Evolutionary conservation across 2,888 invertebrate species (phyloP), one percentile per base, ranked within the genome.

Genomic region (Drosophila prostipennis): DNA sequence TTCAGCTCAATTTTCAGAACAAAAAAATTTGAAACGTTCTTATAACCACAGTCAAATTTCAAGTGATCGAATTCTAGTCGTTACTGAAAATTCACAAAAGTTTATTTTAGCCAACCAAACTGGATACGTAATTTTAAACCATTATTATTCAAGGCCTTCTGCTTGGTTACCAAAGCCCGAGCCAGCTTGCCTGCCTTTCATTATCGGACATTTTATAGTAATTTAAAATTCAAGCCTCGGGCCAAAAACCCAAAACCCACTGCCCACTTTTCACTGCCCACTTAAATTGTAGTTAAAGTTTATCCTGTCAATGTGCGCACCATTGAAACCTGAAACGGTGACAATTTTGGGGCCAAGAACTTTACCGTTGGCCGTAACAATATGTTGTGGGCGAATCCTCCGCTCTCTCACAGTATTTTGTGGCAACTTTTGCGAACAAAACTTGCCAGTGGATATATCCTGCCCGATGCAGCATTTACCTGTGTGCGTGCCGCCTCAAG

Each of bases 271-370:
- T 26, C 14, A 43, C 37, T 49, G 60, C 10, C 61, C 64, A 70
- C 74, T 58, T 72, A 49, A 72, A 75, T 78, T 83, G 71, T 70
- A 70, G 73, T 77, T 77, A 84, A 84, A 89, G 69, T 89, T 79
- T 79, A 68, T 77, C 58, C 87, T 89, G 85, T 76, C 84, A 83
- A 84, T 84, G 81, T 77, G 79, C 74, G 72, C 72, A 87, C 67
- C 79, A 85, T 74, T 72, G 88, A 73, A 85, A 72, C 68, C 72
- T 53, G 77, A 79, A 72, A 71, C 72, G 61, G 82, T 81, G 81
- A 87, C 75, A 82, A 87, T 86, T 82, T 82, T 53, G 78, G 86
- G 67, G 78, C 69, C 83, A 77, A 69, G 83, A 88, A 88, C 83
- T 86, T 82, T 72, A 53, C 45, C 72, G 55, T 72, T 65, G 40